Evolutionary conservation across 2,797 vertebrate genomes (phyloP), one percentile per base, ranked within the genome.

Genomic region (Rallus crepitans): DNA sequence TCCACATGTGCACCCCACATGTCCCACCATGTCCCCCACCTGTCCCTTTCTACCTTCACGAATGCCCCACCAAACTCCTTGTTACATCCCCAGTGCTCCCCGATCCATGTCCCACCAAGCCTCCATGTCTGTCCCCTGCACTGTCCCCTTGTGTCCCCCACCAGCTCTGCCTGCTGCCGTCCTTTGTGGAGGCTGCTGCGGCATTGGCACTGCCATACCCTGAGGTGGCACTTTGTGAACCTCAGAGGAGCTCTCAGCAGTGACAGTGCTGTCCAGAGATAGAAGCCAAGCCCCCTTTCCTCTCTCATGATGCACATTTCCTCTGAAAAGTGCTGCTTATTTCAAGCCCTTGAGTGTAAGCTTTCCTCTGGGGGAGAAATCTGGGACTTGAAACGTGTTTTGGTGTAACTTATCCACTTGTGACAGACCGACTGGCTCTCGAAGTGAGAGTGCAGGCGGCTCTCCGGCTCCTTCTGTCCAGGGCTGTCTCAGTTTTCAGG

Each of bases 401-500:
- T 65, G 40, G 78, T 79, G 63, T 63, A 89, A 91, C 60, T 76
- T 79, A 53, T 55, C 91, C 47, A 37, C 70, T 82, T 68, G 76
- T 64, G 72, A 73, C 56, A 64, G 17, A 78, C 27, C 1, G 1
- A 61, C 31, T 0, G 0, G 28, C 31, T 77, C 72, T 61, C 7
- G 2, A 88, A 87, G 59, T 23, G 27, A 56, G 82, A 71, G 31
- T n/a, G 31, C 21, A 45, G 61, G 48, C 3, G 0, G 25, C 33
- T 73, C 39, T 15, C 71, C 2, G 11, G 31, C 65, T 91, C 33
- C 61, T 82, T 90, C 9, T 10, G 66, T 84, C 63, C 2, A 1
- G 30, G 25, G 8, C 37, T 88, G 78, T 79, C 93, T 95, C 82
- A 79, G 55, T 80, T 96, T 94, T 94, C 96, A 92, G 93, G 91